A percentile compares a stretch with the other conserved stretches of the same genome.
Conservation (phyloP, 2,888 invertebrate genomes). For the Seladonia tumulorum region DNA sequence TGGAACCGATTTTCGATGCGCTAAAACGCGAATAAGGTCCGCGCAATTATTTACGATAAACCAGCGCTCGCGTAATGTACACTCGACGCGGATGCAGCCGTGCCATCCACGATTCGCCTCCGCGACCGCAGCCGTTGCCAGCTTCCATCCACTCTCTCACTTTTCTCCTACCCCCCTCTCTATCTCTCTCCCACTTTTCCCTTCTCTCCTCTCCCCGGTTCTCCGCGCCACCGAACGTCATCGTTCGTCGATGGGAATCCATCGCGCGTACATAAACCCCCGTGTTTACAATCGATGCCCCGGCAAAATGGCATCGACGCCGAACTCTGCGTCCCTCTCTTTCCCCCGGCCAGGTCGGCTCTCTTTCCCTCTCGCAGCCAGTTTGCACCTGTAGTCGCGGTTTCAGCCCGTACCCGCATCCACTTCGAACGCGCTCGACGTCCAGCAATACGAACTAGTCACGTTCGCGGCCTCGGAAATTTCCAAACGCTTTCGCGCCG, state of each 20-base stretch:
- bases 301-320: constrained; percentile 40
- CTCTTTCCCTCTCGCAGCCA: neutral
- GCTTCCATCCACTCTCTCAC: constrained; percentile 2
- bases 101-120: constrained; percentile 20
- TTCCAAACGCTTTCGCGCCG: constrained; percentile 21
- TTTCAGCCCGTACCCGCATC: constrained; percentile 12
- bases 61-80: constrained; percentile 67
- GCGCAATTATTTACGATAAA: constrained; percentile 83
- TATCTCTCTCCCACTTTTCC: neutral
- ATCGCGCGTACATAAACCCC: constrained; percentile 57
- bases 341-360: neutral
- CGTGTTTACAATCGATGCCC: constrained; percentile 69
- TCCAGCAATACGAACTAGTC: constrained; percentile 34
- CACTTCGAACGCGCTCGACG: constrained; percentile 65
- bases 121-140: constrained; percentile 23
- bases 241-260: constrained; percentile 64
- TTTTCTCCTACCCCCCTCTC: neutral
- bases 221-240: constrained; percentile 24
- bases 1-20: constrained; percentile 65
- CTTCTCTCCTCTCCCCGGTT: neutral
- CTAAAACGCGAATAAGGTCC: constrained; percentile 77
- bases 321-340: neutral
- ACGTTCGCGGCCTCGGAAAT: constrained; percentile 42
- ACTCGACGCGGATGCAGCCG: constrained; percentile 44
- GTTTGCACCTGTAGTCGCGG: constrained; percentile 38